Conservation (phyloP, 2,888 invertebrate species). For the Plutella xylostella region DNA sequence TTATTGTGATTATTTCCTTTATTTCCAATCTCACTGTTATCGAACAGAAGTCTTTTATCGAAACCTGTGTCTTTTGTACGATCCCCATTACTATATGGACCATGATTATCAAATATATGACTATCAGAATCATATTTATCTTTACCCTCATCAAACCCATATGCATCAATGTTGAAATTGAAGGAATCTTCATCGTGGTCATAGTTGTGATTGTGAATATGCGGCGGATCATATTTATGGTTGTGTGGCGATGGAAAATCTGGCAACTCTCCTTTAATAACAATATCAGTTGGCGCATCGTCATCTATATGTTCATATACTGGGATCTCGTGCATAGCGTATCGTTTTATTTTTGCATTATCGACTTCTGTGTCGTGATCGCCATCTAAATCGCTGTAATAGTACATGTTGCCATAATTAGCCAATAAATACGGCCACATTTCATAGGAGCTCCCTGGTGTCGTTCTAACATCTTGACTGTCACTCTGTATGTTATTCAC, state of each 20-base stretch:
- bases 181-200: slow-evolving; percentile 37
- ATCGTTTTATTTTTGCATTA: slow-evolving; percentile 43
- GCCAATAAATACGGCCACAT: slow-evolving; percentile 43
- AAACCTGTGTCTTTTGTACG: slow-evolving; percentile 18
- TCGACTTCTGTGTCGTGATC: slow-evolving; percentile 19
- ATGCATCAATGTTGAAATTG: slow-evolving; percentile 36
- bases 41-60: slow-evolving; percentile 24
- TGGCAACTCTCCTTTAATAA: neutral
- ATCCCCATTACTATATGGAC: no score
- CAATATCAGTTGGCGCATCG: slow-evolving; percentile 16
- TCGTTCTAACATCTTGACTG: slow-evolving; percentile 42
- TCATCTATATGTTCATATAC: slow-evolving; percentile 41
- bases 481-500: slow-evolving; percentile 27
- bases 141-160: slow-evolving; percentile 36
- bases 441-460: slow-evolving; percentile 31
- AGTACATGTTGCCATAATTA: no score
- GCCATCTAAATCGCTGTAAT: slow-evolving; percentile 34
- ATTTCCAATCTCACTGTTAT: slow-evolving; percentile 27
- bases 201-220: slow-evolving; percentile 45
- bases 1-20: slow-evolving; percentile 25
- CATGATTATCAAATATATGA: neutral
- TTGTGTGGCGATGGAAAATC: neutral
- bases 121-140: slow-evolving; percentile 24
- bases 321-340: slow-evolving; percentile 34
- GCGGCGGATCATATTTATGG: slow-evolving; percentile 32